Evolutionary conservation across 2,113 vertebrate genomes (phyloP).

Genomic region (Eira barbara): DNA sequence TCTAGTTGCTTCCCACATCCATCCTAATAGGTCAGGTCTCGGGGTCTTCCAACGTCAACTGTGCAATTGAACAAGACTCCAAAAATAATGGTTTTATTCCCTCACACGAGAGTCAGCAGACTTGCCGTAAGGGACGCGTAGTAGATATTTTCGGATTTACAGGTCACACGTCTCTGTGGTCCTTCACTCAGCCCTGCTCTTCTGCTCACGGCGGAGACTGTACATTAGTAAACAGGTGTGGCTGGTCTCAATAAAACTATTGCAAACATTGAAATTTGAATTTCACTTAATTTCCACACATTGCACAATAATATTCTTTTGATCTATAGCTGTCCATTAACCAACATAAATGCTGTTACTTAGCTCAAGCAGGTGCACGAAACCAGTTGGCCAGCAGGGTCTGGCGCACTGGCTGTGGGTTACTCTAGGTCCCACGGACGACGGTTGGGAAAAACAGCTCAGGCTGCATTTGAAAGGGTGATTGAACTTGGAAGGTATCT

Average conservation of each 20-base stretch:
- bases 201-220: accelerated
- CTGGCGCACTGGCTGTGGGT: accelerated
- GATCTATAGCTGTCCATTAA: not conserved
- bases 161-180: not conserved
- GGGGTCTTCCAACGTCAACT: not conserved
- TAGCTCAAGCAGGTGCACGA: not conserved
- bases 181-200: not conserved
- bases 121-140: not conserved
- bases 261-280: not conserved
- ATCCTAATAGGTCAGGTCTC: not conserved
- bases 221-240: accelerated
- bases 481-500: not conserved
- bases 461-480: not conserved
- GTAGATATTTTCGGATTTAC: not conserved
- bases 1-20: not conserved
- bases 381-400: not conserved
- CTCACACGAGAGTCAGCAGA: not conserved
- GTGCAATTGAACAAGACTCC: not conserved
- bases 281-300: not conserved
- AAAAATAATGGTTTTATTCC: not conserved
- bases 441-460: not conserved
- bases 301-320: not conserved
- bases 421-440: accelerated
- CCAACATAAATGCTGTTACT: not conserved
- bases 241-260: not conserved